Conservation (phyloP, 2,113 vertebrate species). For the Theristicus caerulescens region DNA sequence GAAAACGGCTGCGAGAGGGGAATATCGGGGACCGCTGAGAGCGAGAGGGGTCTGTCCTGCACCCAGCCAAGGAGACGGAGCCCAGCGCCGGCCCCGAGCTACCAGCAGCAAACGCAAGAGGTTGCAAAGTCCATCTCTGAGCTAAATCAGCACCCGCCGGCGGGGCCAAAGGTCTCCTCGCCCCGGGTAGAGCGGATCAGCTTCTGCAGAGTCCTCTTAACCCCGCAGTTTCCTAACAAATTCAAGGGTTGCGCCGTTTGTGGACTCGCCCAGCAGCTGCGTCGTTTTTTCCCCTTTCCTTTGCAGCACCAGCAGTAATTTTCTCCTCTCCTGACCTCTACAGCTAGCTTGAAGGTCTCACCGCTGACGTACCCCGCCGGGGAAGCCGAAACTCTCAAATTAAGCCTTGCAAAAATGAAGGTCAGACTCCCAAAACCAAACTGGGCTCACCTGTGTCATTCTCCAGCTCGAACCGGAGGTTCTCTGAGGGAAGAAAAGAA, state of each 20-base stretch:
- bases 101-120: background rate
- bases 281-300: background rate
- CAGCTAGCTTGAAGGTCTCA: background rate
- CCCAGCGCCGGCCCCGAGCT: background rate
- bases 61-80: background rate
- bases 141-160: background rate
- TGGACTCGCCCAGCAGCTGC: background rate
- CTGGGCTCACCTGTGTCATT: slow-evolving; percentile 27
- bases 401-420: background rate
- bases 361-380: rapidly evolving
- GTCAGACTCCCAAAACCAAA: rapidly evolving
- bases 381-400: background rate
- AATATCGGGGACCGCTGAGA: background rate
- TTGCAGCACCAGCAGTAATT: background rate
- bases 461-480: slow-evolving; percentile 49
- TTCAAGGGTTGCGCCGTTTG: rapidly evolving
- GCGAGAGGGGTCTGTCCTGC: rapidly evolving
- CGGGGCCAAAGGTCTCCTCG: background rate
- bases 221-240: background rate
- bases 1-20: rapidly evolving
- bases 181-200: background rate
- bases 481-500: background rate
- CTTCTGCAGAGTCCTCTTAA: background rate
- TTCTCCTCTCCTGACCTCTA: background rate
- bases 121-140: background rate